phyloP scores from a whole-genome alignment of 2,113 vertebrate genomes.

The Anas platyrhynchos region DNA sequence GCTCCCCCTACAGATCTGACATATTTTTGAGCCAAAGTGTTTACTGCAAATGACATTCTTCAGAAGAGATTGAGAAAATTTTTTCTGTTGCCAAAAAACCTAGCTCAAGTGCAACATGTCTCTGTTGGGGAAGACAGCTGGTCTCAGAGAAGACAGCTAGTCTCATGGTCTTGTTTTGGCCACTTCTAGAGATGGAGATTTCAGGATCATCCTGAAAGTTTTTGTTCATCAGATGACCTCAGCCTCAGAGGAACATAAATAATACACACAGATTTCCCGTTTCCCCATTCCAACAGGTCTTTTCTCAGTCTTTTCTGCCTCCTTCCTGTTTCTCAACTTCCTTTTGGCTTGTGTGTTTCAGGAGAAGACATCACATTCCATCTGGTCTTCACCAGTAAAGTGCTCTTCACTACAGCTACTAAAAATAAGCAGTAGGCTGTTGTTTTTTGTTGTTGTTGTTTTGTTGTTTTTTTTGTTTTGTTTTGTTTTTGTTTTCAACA shows the following conservation, averaged over 20 bases:
- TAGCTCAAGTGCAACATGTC: not conserved
- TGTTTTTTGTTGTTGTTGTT: not conserved
- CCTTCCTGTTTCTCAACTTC: not conserved
- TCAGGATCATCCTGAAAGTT: not conserved
- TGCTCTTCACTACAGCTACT: fast-evolving
- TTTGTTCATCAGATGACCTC: not conserved
- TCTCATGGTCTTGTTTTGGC: not conserved
- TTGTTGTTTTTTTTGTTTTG: not conserved
- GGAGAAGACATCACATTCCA: not conserved
- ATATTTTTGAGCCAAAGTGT: not conserved
- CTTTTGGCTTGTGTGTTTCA: not conserved
- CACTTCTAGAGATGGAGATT: not conserved
- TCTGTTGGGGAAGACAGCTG: not conserved
- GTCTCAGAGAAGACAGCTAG: not conserved
- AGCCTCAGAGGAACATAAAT: not conserved
- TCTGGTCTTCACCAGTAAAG: not conserved
- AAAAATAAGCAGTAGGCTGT: not conserved
- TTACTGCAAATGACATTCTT: not conserved
- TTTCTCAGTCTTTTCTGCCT: not conserved
- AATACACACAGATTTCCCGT: not conserved
- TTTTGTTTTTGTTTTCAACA: no score
- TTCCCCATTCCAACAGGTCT: not conserved
- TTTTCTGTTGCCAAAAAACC: not conserved
- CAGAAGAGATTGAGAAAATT: not conserved
- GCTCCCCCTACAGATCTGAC: not conserved